These are phyloP conservation scores for Ahaetulla prasina DNA, from an alignment of 2,113 vertebrate species.

Conservation along the genomic window DNA sequence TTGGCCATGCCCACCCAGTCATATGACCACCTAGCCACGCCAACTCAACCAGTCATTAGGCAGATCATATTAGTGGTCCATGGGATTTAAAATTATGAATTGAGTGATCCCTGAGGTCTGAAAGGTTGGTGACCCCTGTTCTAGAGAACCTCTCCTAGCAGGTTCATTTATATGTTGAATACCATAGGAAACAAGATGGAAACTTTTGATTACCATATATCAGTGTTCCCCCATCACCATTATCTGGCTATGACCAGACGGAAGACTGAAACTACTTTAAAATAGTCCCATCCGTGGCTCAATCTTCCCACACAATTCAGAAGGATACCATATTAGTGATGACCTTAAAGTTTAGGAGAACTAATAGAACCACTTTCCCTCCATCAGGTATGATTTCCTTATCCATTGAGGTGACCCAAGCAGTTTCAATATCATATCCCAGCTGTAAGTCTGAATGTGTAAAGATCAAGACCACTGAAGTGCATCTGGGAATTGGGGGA, in stretches of 20 bases:
- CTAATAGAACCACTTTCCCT: not conserved
- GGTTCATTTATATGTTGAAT: not conserved
- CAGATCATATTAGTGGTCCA: too few relatives aligned
- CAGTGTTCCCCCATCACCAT: not conserved
- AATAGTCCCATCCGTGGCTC: not conserved
- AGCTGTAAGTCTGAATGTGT: not conserved
- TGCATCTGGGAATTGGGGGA: not conserved
- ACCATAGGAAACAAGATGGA: not conserved
- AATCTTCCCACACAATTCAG: not conserved
- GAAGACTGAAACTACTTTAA: not conserved
- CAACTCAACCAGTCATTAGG: too few relatives aligned
- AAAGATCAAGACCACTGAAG: not conserved
- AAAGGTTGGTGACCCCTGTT: too few relatives aligned
- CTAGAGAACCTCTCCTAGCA: not conserved
- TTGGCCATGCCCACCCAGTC: too few relatives aligned
- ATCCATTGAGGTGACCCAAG: not conserved
- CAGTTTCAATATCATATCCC: not conserved
- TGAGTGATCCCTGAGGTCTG: too few relatives aligned
- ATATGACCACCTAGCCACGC: too few relatives aligned
- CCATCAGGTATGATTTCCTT: not conserved
- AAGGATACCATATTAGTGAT: not conserved
- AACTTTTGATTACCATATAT: not conserved
- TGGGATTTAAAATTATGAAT: too few relatives aligned
- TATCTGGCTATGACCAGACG: not conserved
- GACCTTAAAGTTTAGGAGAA: not conserved